These are phyloP conservation scores for Agrotis clavis DNA, from an alignment of 2,888 invertebrate genomes.

Conservation along the genomic window DNA sequence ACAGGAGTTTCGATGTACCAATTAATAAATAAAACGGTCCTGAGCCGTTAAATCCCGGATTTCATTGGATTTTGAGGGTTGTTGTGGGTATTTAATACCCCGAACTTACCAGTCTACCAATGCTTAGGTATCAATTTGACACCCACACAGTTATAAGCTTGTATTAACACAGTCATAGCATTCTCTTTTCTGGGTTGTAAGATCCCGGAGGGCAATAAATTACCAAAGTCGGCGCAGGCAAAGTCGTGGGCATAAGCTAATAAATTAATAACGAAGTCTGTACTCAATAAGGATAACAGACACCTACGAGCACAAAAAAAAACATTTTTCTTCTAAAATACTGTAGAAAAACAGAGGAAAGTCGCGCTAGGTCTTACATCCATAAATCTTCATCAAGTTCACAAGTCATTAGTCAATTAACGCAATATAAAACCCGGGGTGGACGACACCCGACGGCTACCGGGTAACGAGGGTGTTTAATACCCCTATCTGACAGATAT, in stretches of 20 bases:
- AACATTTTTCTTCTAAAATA: not conserved
- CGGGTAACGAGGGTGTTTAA: conserved; percentile 6
- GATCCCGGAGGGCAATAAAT: no score
- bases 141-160: no score
- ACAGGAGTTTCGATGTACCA: not conserved
- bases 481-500: conserved; percentile 1
- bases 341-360: not conserved
- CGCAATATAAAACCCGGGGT: conserved; percentile 1
- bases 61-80: not conserved
- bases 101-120: no score
- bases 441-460: conserved; percentile 5
- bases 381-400: conserved; percentile 29
- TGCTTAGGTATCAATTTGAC: no score
- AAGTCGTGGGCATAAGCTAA: no score
- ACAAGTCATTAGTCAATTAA: conserved; percentile 35
- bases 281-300: not conserved
- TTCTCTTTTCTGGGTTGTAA: no score
- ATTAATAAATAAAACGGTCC: not conserved
- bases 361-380: not conserved
- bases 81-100: no score
- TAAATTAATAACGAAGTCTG: not conserved
- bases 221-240: no score
- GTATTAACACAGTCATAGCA: no score
- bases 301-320: not conserved
- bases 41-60: no score